Conservation (phyloP, 1,140 invertebrate genomes). For the Ruditapes philippinarum region DNA sequence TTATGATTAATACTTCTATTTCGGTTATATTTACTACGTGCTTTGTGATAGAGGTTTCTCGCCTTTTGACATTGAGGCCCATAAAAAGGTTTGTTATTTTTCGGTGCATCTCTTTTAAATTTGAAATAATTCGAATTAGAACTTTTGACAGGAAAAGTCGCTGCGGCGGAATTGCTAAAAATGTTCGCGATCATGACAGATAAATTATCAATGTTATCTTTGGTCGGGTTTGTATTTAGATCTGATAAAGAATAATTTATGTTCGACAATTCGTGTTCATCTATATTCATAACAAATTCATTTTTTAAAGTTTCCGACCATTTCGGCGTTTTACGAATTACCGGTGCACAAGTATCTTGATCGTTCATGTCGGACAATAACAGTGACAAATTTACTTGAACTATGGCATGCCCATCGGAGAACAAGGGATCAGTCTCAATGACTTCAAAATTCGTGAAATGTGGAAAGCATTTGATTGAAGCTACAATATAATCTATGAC, state of each 20-base stretch:
- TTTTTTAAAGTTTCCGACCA: background rate
- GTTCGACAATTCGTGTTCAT: background rate
- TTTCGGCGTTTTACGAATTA: background rate
- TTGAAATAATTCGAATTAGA: background rate
- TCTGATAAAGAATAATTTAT: background rate
- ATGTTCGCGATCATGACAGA: background rate
- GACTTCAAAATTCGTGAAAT: background rate
- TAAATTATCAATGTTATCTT: background rate
- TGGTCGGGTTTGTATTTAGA: background rate
- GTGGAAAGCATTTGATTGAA: background rate
- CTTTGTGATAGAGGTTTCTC: background rate
- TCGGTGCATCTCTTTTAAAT: background rate
- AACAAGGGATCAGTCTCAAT: background rate
- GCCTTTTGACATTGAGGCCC: background rate
- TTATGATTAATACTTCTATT: background rate
- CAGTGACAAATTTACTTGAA: background rate
- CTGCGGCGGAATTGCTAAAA: background rate
- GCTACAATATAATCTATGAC: background rate
- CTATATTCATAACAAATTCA: background rate
- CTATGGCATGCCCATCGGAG: background rate
- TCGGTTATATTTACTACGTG: slow-evolving; percentile 2
- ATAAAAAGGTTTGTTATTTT: background rate
- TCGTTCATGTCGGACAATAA: background rate
- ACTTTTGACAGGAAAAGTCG: background rate
- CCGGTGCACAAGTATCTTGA: background rate